Evolutionary conservation across 2,113 vertebrate genomes (phyloP).

Genomic region (Vimba vimba): DNA sequence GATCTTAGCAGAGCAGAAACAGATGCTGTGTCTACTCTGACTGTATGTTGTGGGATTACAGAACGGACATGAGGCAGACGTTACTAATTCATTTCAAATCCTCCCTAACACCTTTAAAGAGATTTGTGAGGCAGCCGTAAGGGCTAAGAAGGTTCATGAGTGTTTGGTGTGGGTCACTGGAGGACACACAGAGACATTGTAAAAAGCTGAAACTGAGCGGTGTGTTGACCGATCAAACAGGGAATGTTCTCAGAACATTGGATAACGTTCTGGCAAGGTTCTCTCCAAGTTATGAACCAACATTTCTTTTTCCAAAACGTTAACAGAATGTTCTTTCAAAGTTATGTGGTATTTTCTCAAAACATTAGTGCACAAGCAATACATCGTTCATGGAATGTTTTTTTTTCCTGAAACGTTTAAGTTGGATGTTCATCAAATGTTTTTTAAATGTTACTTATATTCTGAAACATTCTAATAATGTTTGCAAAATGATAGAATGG

Average conservation of each 20-base stretch:
- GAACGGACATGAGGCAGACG: conserved; percentile 40
- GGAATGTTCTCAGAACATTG: too few relatives aligned
- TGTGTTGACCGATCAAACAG: not conserved
- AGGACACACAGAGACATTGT: not conserved
- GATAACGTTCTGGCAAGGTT: too few relatives aligned
- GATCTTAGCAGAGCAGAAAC: conserved; percentile 19
- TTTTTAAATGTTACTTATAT: too few relatives aligned
- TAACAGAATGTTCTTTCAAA: not conserved
- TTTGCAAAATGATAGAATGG: too few relatives aligned
- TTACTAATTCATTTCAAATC: conserved; percentile 49
- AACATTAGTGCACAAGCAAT: too few relatives aligned
- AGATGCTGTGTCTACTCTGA: conserved; percentile 27
- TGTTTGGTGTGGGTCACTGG: not conserved
- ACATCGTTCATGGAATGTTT: too few relatives aligned
- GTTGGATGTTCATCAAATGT: too few relatives aligned
- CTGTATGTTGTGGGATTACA: conserved; percentile 47
- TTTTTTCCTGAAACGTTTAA: too few relatives aligned
- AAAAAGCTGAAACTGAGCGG: not conserved
- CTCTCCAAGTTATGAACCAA: too few relatives aligned
- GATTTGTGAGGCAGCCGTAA: conserved; percentile 18
- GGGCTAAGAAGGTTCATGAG: conserved; percentile 20
- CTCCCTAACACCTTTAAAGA: conserved; percentile 44
- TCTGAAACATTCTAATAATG: too few relatives aligned
- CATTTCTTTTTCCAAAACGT: not conserved
- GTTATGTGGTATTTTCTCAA: too few relatives aligned